Evolutionary conservation across 2,888 invertebrate genomes (phyloP).

Genomic region (Carterocephalus palaemon): DNA sequence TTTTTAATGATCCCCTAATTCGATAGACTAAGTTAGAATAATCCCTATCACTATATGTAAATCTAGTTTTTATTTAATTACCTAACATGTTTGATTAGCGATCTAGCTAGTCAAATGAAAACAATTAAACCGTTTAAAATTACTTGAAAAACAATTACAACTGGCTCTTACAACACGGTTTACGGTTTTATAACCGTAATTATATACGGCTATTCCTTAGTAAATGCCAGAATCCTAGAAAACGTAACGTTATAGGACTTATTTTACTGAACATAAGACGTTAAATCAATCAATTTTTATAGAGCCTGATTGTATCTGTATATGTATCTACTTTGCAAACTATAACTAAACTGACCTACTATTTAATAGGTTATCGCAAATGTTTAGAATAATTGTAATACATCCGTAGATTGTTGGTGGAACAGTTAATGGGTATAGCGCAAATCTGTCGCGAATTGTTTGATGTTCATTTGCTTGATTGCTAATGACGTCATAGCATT

Average conservation of each 20-base stretch:
- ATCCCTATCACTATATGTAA: too few species aligned
- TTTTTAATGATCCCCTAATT: too few species aligned
- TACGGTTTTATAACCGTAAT: neutral
- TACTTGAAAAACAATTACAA: too few species aligned
- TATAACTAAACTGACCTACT: neutral
- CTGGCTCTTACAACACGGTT: neutral
- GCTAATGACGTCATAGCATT: neutral
- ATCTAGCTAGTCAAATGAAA: neutral
- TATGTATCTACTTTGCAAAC: too few species aligned
- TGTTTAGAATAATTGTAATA: neutral
- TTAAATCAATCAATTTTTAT: neutral
- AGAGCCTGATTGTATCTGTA: too few species aligned
- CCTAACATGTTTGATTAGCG: neutral
- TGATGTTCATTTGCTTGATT: neutral
- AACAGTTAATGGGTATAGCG: neutral
- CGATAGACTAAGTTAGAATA: too few species aligned
- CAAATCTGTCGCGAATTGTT: constrained; percentile 18
- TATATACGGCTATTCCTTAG: too few species aligned
- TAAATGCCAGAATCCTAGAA: neutral
- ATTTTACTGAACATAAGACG: neutral
- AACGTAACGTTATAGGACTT: neutral
- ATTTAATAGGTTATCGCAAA: constrained; percentile 13
- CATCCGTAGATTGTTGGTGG: constrained; percentile 7
- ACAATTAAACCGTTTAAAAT: neutral
- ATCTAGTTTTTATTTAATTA: neutral